Conservation (phyloP, 2,113 vertebrate species). For the Hystrix brachyura region DNA sequence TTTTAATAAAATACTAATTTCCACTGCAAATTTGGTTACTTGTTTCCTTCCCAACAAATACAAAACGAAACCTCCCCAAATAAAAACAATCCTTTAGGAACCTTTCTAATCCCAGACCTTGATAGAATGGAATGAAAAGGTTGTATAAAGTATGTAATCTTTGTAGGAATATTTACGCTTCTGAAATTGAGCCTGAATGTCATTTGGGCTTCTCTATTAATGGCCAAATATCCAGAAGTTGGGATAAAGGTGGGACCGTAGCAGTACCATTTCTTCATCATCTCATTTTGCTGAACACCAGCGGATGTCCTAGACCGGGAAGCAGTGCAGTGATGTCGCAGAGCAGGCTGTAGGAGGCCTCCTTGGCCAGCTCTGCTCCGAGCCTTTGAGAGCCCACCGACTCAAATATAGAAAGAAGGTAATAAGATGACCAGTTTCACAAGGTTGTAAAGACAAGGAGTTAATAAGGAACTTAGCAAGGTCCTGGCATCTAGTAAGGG, state of each 20-base stretch:
- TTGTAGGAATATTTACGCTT: neutral
- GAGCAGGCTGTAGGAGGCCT: neutral
- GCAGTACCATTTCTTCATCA: neutral
- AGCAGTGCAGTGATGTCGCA: accelerated
- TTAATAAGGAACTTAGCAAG: neutral
- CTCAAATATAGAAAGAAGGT: neutral
- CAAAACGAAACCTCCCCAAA: neutral
- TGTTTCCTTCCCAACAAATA: constrained; percentile 65
- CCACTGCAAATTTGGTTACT: constrained; percentile 9
- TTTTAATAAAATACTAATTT: constrained; percentile 57
- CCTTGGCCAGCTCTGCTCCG: neutral
- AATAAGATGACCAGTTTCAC: neutral
- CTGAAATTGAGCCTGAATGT: neutral
- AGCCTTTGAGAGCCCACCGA: neutral
- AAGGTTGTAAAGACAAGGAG: neutral
- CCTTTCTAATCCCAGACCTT: neutral
- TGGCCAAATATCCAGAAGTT: neutral
- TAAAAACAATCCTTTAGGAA: constrained; percentile 36
- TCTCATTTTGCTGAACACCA: neutral
- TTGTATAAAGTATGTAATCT: neutral
- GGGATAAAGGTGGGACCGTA: neutral
- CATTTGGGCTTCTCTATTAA: neutral
- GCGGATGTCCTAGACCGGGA: neutral
- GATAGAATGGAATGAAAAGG: neutral
- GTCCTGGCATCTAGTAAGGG: neutral